Evolutionary conservation across 2,888 invertebrate species (phyloP).

Genomic region (Listrodromus nycthemerus): DNA sequence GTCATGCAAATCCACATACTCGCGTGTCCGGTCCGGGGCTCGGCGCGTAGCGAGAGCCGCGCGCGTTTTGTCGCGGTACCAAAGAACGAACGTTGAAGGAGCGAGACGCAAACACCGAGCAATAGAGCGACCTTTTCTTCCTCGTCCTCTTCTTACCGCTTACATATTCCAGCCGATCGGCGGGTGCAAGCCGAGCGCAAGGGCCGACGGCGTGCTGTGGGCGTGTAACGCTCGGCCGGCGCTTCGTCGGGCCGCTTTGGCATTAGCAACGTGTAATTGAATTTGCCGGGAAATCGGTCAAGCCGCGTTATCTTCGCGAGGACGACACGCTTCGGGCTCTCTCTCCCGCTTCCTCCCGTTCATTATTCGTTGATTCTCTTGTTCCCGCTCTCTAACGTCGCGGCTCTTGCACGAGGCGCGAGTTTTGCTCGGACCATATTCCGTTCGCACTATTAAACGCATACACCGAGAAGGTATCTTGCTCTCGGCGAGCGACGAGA

Average conservation of each 20-base stretch:
- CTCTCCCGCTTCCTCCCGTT: background rate
- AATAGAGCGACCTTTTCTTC: conserved; percentile 26
- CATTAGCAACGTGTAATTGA: conserved; percentile 72
- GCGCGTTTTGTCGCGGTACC: conserved; percentile 54
- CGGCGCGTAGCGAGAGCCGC: conserved; percentile 15
- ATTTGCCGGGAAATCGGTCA: conserved; percentile 71
- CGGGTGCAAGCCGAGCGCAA: conserved; percentile 35
- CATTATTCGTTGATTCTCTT: background rate
- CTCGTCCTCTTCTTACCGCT: conserved; percentile 2
- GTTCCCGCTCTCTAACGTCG: background rate
- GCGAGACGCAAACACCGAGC: conserved; percentile 56
- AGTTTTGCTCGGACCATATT: conserved; percentile 7
- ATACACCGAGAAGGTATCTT: conserved; percentile 1
- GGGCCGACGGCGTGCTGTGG: conserved; percentile 62
- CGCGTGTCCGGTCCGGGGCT: conserved; percentile 32
- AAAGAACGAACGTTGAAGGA: conserved; percentile 55
- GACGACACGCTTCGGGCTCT: conserved; percentile 62
- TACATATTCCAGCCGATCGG: conserved; percentile 7
- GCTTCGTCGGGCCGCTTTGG: conserved; percentile 68
- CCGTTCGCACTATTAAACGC: conserved; percentile 22
- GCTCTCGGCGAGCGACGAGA: background rate
- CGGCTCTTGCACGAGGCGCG: conserved; percentile 17
- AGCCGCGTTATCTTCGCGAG: conserved; percentile 67
- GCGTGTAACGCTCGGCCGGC: conserved; percentile 68
- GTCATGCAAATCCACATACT: conserved; percentile 34